Evolutionary conservation across 2,888 invertebrate species (phyloP).

Genomic region (Yponomeuta evonymella): DNA sequence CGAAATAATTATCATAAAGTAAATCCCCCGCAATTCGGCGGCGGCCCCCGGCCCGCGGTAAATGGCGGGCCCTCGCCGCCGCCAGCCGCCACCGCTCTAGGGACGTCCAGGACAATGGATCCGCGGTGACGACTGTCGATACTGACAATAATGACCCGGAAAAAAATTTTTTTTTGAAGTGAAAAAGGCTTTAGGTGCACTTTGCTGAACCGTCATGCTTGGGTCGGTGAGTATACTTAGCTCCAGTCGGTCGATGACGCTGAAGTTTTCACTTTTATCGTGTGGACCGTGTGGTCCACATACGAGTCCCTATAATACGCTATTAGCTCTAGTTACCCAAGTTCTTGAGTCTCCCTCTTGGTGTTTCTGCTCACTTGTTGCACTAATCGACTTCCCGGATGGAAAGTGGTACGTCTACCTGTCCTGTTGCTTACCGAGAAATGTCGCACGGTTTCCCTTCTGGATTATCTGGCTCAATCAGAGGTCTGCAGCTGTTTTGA

Average conservation of each 20-base stretch:
- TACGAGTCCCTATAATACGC: too few relatives aligned
- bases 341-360: not conserved
- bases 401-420: not conserved
- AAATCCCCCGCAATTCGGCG: conserved; percentile 70
- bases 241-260: too few relatives aligned
- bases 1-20: conserved; percentile 74
- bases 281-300: too few relatives aligned
- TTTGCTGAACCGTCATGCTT: too few relatives aligned
- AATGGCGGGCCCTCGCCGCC: conserved; percentile 51
- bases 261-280: too few relatives aligned
- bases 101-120: conserved; percentile 15
- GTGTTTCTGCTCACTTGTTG: not conserved
- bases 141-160: not conserved
- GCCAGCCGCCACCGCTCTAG: conserved; percentile 28
- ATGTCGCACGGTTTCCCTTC: not conserved
- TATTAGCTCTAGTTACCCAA: not conserved
- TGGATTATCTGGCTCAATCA: not conserved
- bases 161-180: not conserved
- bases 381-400: not conserved
- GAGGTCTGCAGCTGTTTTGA: too few relatives aligned
- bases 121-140: not conserved
- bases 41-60: conserved; percentile 53
- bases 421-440: not conserved
- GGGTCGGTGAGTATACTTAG: too few relatives aligned
- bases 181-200: too few relatives aligned